Evolutionary conservation across 1,140 invertebrate species (phyloP).

Genomic region (Drosophila kurseongensis): DNA sequence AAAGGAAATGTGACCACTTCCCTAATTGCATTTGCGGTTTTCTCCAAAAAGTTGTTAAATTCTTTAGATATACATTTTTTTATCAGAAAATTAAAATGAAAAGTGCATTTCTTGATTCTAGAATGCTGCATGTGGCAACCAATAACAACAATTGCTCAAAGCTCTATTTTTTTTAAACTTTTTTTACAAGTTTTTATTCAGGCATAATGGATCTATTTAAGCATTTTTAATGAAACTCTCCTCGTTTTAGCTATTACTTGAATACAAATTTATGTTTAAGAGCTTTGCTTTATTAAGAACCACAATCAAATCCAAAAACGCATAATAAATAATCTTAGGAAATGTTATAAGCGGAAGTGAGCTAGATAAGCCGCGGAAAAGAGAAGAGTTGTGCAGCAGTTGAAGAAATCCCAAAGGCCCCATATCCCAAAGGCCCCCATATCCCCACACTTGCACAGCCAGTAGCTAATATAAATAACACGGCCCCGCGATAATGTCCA

Average conservation of each 20-base stretch:
- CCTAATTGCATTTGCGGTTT: not conserved
- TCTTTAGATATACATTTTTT: too few relatives aligned
- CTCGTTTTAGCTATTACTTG: not conserved
- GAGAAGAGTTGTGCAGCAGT: constrained; percentile 15
- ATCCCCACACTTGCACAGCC: not conserved
- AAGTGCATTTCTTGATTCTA: too few relatives aligned
- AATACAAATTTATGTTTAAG: not conserved
- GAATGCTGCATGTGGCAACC: too few relatives aligned
- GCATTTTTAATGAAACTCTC: not conserved
- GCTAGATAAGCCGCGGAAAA: constrained; percentile 17
- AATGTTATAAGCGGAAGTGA: constrained; percentile 52
- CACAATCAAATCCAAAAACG: constrained; percentile 17
- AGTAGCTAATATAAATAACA: constrained; percentile 36
- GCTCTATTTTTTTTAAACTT: too few relatives aligned
- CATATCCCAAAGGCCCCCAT: not conserved
- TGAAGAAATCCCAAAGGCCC: constrained; percentile 20
- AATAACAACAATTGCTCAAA: too few relatives aligned
- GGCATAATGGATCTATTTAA: too few relatives aligned
- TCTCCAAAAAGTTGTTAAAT: not conserved
- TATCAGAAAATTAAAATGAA: too few relatives aligned
- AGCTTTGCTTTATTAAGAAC: not conserved
- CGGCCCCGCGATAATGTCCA: constrained; percentile 24
- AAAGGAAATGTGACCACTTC: not conserved
- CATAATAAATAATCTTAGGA: constrained; percentile 17
- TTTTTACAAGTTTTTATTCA: too few relatives aligned